Conservation (phyloP, 2,113 vertebrate species). For the Lophura nycthemera region DNA sequence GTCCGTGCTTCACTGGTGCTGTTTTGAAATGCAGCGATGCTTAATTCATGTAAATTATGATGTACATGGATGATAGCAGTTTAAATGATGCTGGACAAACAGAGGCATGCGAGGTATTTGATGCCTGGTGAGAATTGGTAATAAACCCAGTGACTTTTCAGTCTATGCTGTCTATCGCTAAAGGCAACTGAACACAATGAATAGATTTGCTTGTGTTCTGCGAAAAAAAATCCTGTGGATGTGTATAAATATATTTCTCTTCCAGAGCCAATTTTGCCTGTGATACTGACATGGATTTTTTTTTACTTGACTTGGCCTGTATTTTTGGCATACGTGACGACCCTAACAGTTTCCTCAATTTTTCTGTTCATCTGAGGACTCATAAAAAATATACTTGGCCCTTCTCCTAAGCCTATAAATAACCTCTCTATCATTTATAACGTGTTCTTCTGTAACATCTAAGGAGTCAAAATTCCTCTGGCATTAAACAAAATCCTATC, state of each 20-base stretch:
- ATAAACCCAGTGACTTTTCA: not conserved
- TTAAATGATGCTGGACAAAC: not conserved
- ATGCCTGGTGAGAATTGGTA: not conserved
- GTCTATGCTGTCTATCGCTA: not conserved
- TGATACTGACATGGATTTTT: not conserved
- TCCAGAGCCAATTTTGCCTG: not conserved
- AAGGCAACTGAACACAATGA: not conserved
- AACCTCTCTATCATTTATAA: not conserved
- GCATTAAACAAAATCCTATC: conserved; percentile 49
- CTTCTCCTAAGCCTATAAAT: conserved; percentile 4
- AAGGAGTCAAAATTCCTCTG: conserved; percentile 39
- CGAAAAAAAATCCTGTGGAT: not conserved
- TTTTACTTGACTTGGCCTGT: not conserved
- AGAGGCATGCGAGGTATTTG: not conserved
- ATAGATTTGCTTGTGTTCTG: not conserved
- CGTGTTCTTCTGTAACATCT: conserved; percentile 28
- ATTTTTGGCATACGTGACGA: not conserved
- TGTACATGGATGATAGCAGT: not conserved
- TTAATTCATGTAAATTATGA: not conserved
- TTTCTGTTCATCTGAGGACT: conserved; percentile 14
- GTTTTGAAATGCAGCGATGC: not conserved
- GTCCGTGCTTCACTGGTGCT: not conserved
- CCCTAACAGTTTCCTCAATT: not conserved
- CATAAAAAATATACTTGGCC: not conserved
- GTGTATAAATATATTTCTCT: not conserved